Evolutionary conservation across 2,888 invertebrate species (phyloP).

Genomic region (Tridacna gigas): DNA sequence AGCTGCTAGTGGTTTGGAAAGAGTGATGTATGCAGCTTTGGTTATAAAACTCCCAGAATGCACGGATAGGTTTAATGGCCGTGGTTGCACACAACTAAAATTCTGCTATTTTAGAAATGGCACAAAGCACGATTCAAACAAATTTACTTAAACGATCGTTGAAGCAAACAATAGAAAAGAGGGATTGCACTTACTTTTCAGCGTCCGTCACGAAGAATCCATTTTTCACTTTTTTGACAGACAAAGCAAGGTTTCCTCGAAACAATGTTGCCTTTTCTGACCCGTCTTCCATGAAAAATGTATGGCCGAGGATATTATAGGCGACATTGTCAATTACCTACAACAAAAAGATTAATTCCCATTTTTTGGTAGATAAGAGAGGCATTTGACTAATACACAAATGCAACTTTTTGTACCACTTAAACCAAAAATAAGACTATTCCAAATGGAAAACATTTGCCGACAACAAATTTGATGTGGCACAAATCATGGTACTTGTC

Average conservation of each 20-base stretch:
- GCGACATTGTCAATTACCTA: conserved; percentile 69
- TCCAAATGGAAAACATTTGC: no score
- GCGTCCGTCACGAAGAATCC: conserved; percentile 3
- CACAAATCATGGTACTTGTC: no score
- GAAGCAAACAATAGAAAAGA: no score
- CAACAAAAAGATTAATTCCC: not conserved
- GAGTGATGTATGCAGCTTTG: no score
- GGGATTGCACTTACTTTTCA: not conserved
- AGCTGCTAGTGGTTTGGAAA: no score
- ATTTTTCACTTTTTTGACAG: conserved; percentile 9
- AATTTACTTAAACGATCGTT: not conserved
- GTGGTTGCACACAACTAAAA: not conserved
- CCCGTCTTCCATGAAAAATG: conserved; percentile 81
- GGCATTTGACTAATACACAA: no score
- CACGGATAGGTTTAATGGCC: not conserved
- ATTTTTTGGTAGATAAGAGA: no score
- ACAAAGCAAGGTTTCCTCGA: conserved; percentile 70
- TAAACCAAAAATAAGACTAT: no score
- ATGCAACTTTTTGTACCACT: no score
- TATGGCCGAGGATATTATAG: conserved; percentile 76
- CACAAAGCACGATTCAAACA: not conserved
- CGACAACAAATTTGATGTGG: no score
- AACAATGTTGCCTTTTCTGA: conserved; percentile 67
- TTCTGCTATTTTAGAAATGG: not conserved
- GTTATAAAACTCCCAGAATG: no score